Evolutionary conservation across 2,797 vertebrate species (phyloP), one percentile per base, ranked within the genome.

Genomic region (Melanotaenia boesemani): DNA sequence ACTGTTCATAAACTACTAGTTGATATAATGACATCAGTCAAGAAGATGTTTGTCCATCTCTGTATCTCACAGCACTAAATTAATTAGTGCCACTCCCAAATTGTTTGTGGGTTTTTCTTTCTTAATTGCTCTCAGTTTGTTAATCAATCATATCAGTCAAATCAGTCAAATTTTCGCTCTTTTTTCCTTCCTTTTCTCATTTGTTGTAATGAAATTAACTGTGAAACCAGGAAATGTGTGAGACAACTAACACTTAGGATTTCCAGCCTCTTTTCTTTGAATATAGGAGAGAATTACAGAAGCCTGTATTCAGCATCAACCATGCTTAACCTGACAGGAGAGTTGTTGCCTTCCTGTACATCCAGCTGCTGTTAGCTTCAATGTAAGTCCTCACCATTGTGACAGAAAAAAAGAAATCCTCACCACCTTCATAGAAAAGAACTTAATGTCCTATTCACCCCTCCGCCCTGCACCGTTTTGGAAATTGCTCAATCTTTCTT

Each of bases 391-490:
- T 94, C 92, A 92, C 96, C 96, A 95, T 91, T 92, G 10, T 97
- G 96, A 97, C 97, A 97, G 75, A 93, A 50, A 95, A 95, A 79
- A 44, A 81, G 96, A 95, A 95, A 93, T 93, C 94, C 94, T 94
- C 95, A 95, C 95, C 95, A 94, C 95, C 92, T 95, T 95, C 94
- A 95, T 93, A 96, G 91, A 97, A 97, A 97, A 96, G 93, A 96
- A 96, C 95, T 96, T 96, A 97, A 98, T 98, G 96, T 97, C 96
- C 97, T 95, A 96, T 97, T 98, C 96, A 96, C 95, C 96, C 79
- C 95, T 92, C 70, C 7, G 6, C 81, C 81, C 93, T 93, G 93
- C 95, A 95, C 94, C 62, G 56, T 94, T 91, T 96, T 82, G 94
- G 96, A 97, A 97, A 98, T 97, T 97, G 96, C 96, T 97, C 97